Conservation (phyloP, 2,888 invertebrate genomes). For the Deilephila elpenor region DNA sequence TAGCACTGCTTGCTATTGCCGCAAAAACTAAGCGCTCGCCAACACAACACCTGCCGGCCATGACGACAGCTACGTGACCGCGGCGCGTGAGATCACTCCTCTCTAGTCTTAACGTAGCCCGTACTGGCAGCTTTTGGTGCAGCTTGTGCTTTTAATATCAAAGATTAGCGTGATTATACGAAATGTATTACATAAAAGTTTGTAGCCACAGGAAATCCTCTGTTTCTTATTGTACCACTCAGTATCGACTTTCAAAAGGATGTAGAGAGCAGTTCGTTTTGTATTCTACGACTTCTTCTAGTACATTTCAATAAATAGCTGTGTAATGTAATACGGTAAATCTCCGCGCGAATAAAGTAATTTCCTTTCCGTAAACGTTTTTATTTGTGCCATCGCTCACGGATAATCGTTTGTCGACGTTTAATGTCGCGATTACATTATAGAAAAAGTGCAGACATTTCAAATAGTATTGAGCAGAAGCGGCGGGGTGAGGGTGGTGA, state of each 20-base stretch:
- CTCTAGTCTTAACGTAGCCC: neutral
- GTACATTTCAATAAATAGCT: neutral
- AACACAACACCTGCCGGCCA: neutral
- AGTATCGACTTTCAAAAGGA: too few species aligned
- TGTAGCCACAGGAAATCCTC: too few species aligned
- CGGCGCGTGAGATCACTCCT: neutral
- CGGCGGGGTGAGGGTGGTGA: neutral
- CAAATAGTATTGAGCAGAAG: neutral
- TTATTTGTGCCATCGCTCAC: neutral
- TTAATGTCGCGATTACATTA: conserved; percentile 25
- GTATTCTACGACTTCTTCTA: too few species aligned
- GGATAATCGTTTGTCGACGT: conserved; percentile 21
- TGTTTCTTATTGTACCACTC: too few species aligned
- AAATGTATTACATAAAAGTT: too few species aligned
- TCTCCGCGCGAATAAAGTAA: neutral
- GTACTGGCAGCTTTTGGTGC: too few species aligned
- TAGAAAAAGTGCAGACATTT: conserved; percentile 10
- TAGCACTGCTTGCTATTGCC: neutral
- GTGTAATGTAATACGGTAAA: neutral
- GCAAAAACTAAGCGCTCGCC: neutral
- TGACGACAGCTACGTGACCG: neutral
- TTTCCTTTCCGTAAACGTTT: conserved; percentile 11
- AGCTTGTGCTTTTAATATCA: too few species aligned
- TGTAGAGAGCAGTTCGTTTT: too few species aligned
- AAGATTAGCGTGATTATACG: too few species aligned